Evolutionary conservation across 2,113 vertebrate genomes (phyloP).

Genomic region (Hucho hucho): DNA sequence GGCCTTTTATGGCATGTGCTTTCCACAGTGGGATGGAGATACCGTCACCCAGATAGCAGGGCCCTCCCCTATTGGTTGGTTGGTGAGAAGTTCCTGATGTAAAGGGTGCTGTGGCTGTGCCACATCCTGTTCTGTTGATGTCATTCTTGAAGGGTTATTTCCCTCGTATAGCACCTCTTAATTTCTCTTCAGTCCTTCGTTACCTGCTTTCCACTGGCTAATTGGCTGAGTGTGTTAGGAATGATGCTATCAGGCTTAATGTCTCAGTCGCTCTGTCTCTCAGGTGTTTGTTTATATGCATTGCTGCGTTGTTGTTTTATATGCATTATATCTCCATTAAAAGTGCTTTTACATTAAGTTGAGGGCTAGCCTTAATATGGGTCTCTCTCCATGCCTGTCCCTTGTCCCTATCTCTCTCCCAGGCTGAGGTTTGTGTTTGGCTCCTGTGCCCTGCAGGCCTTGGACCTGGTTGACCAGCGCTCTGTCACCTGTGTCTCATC

Average conservation of each 20-base stretch:
- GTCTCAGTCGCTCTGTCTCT: too few relatives aligned
- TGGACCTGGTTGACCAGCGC: constrained; percentile 88
- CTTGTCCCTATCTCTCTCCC: constrained; percentile 12
- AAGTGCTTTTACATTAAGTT: background rate
- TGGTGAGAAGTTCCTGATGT: constrained; percentile 21
- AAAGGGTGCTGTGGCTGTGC: background rate
- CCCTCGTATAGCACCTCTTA: too few relatives aligned
- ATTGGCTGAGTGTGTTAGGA: too few relatives aligned
- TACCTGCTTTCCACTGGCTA: too few relatives aligned
- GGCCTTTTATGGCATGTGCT: constrained; percentile 10
- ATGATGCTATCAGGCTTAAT: too few relatives aligned
- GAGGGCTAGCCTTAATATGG: background rate
- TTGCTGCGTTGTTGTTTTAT: too few relatives aligned
- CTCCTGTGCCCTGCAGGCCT: constrained; percentile 80
- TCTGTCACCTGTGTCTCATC: constrained; percentile 81
- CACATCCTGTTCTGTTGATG: background rate
- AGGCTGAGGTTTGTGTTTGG: constrained; percentile 93
- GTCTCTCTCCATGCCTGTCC: background rate
- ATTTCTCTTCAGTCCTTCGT: too few relatives aligned
- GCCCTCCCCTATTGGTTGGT: background rate
- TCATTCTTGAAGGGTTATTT: too few relatives aligned
- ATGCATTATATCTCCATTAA: background rate
- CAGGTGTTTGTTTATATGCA: background rate
- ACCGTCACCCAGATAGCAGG: constrained; percentile 11
- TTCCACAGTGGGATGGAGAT: constrained; percentile 13